Percentiles rank a stretch among this genome's conserved stretches.
These are phyloP conservation scores for Scolopax rusticola DNA, from an alignment of 2,797 vertebrate species.

Conservation along the genomic window DNA sequence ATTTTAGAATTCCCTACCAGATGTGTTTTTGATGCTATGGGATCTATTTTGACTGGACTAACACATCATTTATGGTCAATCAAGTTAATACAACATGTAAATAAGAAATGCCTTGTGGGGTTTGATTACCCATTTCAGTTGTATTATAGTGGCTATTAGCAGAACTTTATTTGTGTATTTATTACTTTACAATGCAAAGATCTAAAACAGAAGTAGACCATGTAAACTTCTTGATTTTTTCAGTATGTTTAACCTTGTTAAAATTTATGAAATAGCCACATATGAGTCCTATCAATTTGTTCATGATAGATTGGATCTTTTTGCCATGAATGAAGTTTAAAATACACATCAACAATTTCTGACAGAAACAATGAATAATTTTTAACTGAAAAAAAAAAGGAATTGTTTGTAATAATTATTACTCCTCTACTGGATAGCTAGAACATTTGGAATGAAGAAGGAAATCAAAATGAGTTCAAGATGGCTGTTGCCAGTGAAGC, in stretches of 20 bases:
- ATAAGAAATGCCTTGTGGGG: not conserved
- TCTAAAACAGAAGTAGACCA: not conserved
- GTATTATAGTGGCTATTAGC: not conserved
- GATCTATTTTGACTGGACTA: conserved; percentile 15
- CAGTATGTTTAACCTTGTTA: not conserved
- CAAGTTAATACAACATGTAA: conserved; percentile 1
- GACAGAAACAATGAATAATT: not conserved
- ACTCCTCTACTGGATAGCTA: not conserved
- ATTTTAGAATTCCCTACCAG: conserved; percentile 29
- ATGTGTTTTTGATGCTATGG: not conserved
- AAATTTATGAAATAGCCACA: not conserved
- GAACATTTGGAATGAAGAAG: not conserved
- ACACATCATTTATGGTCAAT: not conserved
- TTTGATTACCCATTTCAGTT: not conserved
- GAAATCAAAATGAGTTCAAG: not conserved
- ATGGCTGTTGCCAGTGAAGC: not conserved
- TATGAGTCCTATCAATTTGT: not conserved
- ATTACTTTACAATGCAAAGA: not conserved
- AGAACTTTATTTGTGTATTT: not conserved
- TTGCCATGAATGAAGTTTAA: not conserved
- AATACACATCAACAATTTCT: not conserved
- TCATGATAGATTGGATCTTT: not conserved
- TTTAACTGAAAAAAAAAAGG: not conserved
- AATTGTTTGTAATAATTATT: not conserved
- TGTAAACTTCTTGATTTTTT: not conserved